Evolutionary conservation across 2,113 vertebrate species (phyloP).

Genomic region (Varanus komodoensis): DNA sequence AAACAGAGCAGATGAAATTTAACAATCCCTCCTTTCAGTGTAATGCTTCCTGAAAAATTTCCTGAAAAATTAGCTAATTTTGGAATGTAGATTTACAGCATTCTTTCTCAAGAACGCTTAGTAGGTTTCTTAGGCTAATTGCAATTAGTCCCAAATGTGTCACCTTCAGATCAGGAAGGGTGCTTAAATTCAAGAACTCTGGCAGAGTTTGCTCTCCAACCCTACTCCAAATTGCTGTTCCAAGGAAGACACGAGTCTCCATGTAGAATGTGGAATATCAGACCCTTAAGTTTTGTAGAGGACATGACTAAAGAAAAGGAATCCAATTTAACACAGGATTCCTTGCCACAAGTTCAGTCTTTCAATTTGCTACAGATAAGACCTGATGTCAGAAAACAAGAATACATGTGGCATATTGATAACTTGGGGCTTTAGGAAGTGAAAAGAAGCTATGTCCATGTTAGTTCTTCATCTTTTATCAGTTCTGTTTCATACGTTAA

Average conservation of each 20-base stretch:
- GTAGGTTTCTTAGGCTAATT: not conserved
- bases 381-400: not conserved
- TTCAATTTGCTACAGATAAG: not conserved
- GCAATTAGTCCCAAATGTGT: not conserved
- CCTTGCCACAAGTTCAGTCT: not conserved
- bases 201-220: not conserved
- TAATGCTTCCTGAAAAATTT: not conserved
- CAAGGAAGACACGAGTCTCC: not conserved
- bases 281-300: not conserved
- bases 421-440: not conserved
- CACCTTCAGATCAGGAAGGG: not conserved
- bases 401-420: not conserved
- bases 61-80: constrained; percentile 15
- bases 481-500: not conserved
- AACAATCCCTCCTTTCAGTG: not conserved
- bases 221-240: not conserved
- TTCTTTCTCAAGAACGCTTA: not conserved
- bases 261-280: not conserved
- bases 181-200: not conserved
- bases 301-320: not conserved
- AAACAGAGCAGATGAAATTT: not conserved
- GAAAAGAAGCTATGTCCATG: not conserved
- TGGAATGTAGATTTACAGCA: not conserved
- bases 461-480: not conserved
- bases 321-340: not conserved